phyloP scores from a whole-genome alignment of 2,797 vertebrate species.

The Poecile montanus region DNA sequence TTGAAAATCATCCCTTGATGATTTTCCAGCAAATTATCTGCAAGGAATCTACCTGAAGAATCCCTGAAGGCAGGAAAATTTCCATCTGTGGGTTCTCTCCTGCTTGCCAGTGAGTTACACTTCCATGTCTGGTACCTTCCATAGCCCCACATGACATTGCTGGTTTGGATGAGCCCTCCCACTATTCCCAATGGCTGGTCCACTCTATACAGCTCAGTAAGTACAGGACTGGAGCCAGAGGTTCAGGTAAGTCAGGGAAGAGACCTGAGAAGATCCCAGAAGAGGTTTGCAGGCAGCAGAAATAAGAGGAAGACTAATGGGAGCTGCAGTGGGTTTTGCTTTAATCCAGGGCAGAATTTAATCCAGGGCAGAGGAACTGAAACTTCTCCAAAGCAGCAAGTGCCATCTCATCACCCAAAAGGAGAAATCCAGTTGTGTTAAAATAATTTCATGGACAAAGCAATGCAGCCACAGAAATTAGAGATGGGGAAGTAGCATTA shows the following conservation, averaged over 20 bases:
- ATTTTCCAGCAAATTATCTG: neutral
- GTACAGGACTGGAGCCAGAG: neutral
- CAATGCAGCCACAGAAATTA: slow-evolving; percentile 11
- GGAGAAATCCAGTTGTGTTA: neutral
- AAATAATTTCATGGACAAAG: slow-evolving; percentile 1
- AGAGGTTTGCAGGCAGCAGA: neutral
- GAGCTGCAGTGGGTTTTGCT: neutral
- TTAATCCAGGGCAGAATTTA: neutral
- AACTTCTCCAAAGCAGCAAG: neutral
- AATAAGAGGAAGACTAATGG: neutral
- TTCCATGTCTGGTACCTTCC: neutral
- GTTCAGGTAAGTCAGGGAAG: neutral
- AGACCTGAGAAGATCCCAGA: neutral
- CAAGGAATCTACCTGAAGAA: neutral
- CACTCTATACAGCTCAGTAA: neutral
- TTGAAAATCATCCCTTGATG: neutral
- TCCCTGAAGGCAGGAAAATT: neutral
- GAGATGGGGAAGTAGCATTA: slow-evolving; percentile 37
- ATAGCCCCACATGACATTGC: fast-evolving
- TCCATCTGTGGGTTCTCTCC: neutral
- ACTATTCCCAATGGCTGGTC: neutral
- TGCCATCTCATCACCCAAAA: neutral
- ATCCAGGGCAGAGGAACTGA: neutral
- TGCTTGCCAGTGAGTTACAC: neutral
- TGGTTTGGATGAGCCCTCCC: neutral